Base-by-base conservation (phyloP, 2,888 invertebrate species). In the Acheta domesticus region DNA sequence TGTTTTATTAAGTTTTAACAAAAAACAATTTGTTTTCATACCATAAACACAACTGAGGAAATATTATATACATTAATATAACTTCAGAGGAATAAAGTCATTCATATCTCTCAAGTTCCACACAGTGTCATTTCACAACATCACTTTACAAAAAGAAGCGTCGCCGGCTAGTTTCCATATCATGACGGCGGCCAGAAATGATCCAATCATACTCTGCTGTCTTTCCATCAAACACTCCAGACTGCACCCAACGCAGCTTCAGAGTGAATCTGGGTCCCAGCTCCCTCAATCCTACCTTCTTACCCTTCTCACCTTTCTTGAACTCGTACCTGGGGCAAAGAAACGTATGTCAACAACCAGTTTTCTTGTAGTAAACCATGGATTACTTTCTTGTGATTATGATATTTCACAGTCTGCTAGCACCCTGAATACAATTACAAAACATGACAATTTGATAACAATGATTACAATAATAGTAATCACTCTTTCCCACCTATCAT, bases 131-230 rank as follows among this genome's bases (percentile, higher is more conserved):
- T 23, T 2, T 23, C 23, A 23, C 23, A 23, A 23, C 36, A 36
- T 36, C 36, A 36, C 36, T 36, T 62, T 75, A 98, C 85, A 98
- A 91, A 89, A 96, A 96, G 89, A 99, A 99, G 85, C 94, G 93
- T 86, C 97, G 90, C 85, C 98, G 91, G 82, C 95, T 96, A 0
- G 95, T 94, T 87, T 99, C 98, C 93, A 99, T 92, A 84, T 95
- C 93, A 87, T 98, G 98, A 36, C 99, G 89, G 87, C 96, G 92
- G 82, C 96, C 96, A 79, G 93, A 92, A 84, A 94, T 93, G 83
- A 97, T 93, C 98, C 98, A 99, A 86, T 98, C 96, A 86, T 94
- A 99, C 87, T 99, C 97, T 0, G 99, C 99, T 84, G 92, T 94
- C 88, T 98, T 97, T 77, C 97, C 95, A 87, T 99, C 97, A 87